Evolutionary conservation across 2,797 vertebrate genomes (phyloP), one percentile per base, ranked within the genome.

Genomic region (Kryptolebias ocellatus): DNA sequence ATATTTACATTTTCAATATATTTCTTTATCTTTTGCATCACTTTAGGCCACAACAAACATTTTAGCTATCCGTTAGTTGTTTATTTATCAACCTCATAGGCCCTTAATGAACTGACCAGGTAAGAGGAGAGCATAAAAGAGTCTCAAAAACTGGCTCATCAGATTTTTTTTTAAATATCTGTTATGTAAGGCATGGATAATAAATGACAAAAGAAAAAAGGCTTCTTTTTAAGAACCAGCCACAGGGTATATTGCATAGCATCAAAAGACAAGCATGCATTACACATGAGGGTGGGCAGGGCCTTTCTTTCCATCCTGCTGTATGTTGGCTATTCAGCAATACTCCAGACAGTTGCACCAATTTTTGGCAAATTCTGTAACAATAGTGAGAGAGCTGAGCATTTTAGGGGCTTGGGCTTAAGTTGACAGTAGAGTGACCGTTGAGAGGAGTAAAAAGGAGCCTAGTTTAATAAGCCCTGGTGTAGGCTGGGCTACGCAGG

Each of bases 221-320:
- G 45, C 2, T 62, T 72, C 51, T 84, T 88, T 90, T 90, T 75
- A 74, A 88, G 83, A 87, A 78, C 67, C 74, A 85, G 91, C 90
- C 91, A 89, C 80, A 72, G 76, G 90, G 86, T 86, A 84, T 87
- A 89, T 80, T 80, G 89, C 78, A 89, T 90, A 84, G 89, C 90
- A 91, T 93, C 91, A 93, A 92, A 94, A 91, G 90, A 89, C 76
- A 89, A 88, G 91, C 88, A 92, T 92, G 88, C 87, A 91, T 91
- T 83, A 92, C 79, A 92, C 83, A 89, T 89, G 82, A 78, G 67
- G 61, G 68, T 75, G 75, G 80, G 86, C 62, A 70, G 64, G 68
- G 80, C 79, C 53, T 83, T 73, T 77, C 59, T 44, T 53, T 65
- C 52, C 44, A 73, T 71, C 49, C 79, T 49, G 69, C 75, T 71